A percentile compares a stretch with the other conserved stretches of the same genome.
Evolutionary conservation across 2,888 invertebrate species (phyloP).

Genomic region (Seira musarum): DNA sequence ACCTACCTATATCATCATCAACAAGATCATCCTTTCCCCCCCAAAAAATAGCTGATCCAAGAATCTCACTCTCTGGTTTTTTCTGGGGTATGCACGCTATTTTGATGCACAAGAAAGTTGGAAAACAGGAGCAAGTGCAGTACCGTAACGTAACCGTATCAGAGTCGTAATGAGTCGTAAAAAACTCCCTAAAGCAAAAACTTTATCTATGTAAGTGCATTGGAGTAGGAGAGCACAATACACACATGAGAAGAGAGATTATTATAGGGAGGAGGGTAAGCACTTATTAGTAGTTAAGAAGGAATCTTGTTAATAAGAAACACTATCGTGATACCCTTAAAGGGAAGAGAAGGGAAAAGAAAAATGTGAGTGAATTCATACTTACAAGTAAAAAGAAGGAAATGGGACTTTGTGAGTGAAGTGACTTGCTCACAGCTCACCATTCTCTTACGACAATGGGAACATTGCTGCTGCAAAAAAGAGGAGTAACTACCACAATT

Average conservation of each 20-base stretch:
- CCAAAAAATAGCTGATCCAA: too few relatives aligned
- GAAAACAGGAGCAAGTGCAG: too few relatives aligned
- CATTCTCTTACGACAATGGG: neutral
- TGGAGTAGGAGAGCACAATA: neutral
- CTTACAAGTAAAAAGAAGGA: neutral
- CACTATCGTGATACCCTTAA: conserved; percentile 11
- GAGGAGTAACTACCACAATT: conserved; percentile 19
- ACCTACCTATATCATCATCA: too few relatives aligned
- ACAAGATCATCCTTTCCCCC: too few relatives aligned
- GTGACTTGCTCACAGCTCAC: too few relatives aligned
- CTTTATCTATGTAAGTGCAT: conserved; percentile 51
- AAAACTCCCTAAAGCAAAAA: conserved; percentile 56
- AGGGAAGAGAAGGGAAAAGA: conserved; percentile 4
- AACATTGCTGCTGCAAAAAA: neutral
- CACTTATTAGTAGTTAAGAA: too few relatives aligned
- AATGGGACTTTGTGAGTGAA: conserved; percentile 7
- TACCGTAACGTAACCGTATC: conserved; percentile 47
- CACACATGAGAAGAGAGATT: neutral
- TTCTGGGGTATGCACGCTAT: too few relatives aligned
- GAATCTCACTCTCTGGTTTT: too few relatives aligned
- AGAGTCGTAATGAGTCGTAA: conserved; percentile 59
- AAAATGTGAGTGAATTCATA: neutral
- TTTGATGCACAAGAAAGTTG: too few relatives aligned
- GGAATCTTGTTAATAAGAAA: too few relatives aligned
- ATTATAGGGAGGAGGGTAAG: neutral